Base-by-base conservation (phyloP, 1,140 invertebrate species). In the Caerostris darwini region DNA sequence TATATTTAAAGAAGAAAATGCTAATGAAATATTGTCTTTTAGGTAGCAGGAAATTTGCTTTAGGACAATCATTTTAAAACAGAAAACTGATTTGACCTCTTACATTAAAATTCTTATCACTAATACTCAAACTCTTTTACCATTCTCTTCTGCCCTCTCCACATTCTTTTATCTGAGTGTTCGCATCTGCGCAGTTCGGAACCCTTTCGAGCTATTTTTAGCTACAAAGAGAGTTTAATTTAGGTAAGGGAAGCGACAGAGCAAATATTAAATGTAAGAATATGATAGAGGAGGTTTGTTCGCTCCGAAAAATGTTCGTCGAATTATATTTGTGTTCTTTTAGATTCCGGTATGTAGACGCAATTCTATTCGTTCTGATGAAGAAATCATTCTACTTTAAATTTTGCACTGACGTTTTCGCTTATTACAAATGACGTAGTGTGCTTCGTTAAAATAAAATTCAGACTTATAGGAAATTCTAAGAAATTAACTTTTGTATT, bases 221-320 rank as follows among this genome's bases (percentile, higher is more conserved):
- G 71, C 71, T 50, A 53, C 50, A 53, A 77, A 4, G 7, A 34
- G 12, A 50, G 50, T 50, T 77, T 19, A 69, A 19, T 69, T 19
- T 10, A 5, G 34, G 71, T 77, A 34, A 10, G 69, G n/a, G n/a
- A 7, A 77, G 71, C 34, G n/a, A 50, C 71, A 50, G 34, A 77
- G 71, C 12, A 77, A 53, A 77, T 77, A 77, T 77, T 77, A 77
- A 77, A 77, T 77, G 10, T 77, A 50, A 77, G 69, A 77, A 77
- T 77, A 12, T 77, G 34, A 8, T 50, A 77, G 34, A 12, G 34
- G 34, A 2, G 19, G 8, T 12, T 12, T 12, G 34, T 53, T 77
- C 10, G 34, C 8, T 7, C 19, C 71, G 34, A 5, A 5, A 77
- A 77, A 77, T 77, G 19, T 14, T 50, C 7, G 10, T 7, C 34